Base-by-base conservation (phyloP, 2,888 invertebrate genomes). In the Caenorhabditis macrosperma region DNA sequence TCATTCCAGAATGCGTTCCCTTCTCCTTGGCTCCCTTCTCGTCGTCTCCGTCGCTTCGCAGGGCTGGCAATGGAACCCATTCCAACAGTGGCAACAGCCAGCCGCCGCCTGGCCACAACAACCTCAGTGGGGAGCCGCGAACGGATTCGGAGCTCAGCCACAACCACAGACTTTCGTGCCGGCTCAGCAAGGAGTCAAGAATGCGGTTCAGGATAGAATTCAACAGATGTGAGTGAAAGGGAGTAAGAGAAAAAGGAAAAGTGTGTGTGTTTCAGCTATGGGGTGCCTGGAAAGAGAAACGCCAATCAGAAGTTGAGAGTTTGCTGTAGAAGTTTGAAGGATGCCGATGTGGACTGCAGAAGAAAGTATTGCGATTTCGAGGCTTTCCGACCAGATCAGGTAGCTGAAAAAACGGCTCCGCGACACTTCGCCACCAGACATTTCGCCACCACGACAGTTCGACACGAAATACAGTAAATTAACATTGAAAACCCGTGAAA, bases 281-380 rank as follows among this genome's bases (percentile, higher is more conserved):
- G 74, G 59, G 74, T 72, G 0, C 63, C 72, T 9, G 72, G 72
- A 17, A 54, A 38, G n/a, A 26, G 72, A 26, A 72, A 72, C 35
- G 63, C 72, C 35, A 84, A 84, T 30, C 82, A 87, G 38, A 90
- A 90, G 78, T 83, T 90, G 63, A 88, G 88, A 81, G 68, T 83
- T 57, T 90, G 90, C 79, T 90, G 90, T 64, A 26, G 80, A 15
- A 83, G 85, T 30, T 77, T 90, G 60, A 85, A 79, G 76, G 79
- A 77, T 2, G 85, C 81, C 17, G 89, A 89, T 74, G 66, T 86
- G 75, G 88, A 88, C n/a, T 90, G 90, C 57, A 86, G 89, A 55
- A 71, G 81, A 17, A 78, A 84, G 20, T 90, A 90, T 85, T 90
- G 90, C 60, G 90, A 90, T 74, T 90, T 90, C 78, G 88, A 88